phyloP scores from a whole-genome alignment of 2,797 vertebrate species.

The Xenentodon cancila region DNA sequence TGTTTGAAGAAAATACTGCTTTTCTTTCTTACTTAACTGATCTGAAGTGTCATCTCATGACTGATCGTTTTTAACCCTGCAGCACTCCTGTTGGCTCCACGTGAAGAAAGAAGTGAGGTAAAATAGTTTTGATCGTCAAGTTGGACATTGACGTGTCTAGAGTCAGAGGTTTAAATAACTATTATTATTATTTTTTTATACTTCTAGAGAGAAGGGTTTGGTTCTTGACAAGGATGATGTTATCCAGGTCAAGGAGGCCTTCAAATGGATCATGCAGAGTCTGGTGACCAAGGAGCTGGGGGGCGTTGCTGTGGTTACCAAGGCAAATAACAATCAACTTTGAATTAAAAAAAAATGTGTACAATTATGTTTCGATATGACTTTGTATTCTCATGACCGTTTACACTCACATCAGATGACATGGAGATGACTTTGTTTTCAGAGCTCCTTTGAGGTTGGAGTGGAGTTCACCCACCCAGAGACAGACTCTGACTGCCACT shows the following conservation, averaged over 20 bases:
- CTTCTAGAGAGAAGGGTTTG: slow-evolving; percentile 76
- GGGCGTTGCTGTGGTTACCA: slow-evolving; percentile 86
- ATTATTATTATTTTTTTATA: background rate
- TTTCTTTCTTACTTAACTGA: background rate
- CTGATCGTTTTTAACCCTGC: slow-evolving; percentile 10
- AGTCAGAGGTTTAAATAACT: background rate
- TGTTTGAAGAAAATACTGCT: background rate
- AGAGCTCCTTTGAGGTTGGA: slow-evolving; percentile 93
- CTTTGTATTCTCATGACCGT: background rate
- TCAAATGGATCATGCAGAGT: slow-evolving; percentile 89
- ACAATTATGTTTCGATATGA: too few relatives aligned
- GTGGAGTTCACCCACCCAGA: slow-evolving; percentile 92
- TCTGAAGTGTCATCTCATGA: background rate
- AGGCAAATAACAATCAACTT: slow-evolving; percentile 72
- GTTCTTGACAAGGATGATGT: slow-evolving; percentile 87
- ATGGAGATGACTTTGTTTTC: slow-evolving; percentile 35
- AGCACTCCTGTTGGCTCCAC: slow-evolving; percentile 83
- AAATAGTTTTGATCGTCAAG: background rate
- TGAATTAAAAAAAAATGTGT: too few relatives aligned
- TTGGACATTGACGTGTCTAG: background rate
- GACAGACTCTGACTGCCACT: slow-evolving; percentile 93
- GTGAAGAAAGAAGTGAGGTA: slow-evolving; percentile 81
- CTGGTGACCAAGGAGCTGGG: slow-evolving; percentile 85
- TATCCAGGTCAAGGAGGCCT: slow-evolving; percentile 94
- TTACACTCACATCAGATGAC: background rate